phyloP scores from a whole-genome alignment of 2,113 vertebrate species.

The Corythornis madagascariensis region DNA sequence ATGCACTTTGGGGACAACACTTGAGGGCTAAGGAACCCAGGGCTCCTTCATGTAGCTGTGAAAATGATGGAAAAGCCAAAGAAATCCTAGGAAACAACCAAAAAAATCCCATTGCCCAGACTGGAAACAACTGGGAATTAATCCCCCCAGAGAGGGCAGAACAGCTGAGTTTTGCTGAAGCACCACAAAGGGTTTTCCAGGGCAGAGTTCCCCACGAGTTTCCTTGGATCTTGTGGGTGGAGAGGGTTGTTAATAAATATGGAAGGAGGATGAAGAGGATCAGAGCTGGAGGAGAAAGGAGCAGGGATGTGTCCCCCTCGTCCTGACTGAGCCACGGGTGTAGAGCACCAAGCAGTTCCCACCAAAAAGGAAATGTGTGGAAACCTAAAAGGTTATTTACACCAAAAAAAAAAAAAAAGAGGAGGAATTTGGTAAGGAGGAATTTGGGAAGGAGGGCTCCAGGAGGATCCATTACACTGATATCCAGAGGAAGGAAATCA shows the following conservation, averaged over 20 bases:
- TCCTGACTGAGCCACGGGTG: conserved; percentile 64
- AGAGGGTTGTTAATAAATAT: conserved; percentile 61
- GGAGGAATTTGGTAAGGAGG: too few relatives aligned
- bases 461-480: conserved; percentile 69
- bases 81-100: too few relatives aligned
- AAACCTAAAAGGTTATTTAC: conserved; percentile 71
- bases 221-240: conserved; percentile 23
- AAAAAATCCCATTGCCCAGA: conserved; percentile 57
- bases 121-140: conserved; percentile 65
- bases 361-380: conserved; percentile 62
- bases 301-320: conserved; percentile 61
- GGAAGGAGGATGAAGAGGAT: conserved; percentile 63
- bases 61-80: conserved; percentile 66
- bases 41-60: conserved; percentile 76
- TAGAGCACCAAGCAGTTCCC: conserved; percentile 68
- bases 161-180: conserved; percentile 74
- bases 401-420: neutral
- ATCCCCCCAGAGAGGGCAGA: conserved; percentile 70
- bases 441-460: conserved; percentile 58
- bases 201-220: conserved; percentile 39
- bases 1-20: conserved; percentile 76
- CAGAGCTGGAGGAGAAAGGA: conserved; percentile 59
- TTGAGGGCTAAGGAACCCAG: conserved; percentile 75
- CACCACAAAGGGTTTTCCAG: conserved; percentile 55
- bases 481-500: conserved; percentile 39